These are phyloP conservation scores for Anguilla obscura DNA, from an alignment of 2,797 vertebrate species.

Conservation along the genomic window DNA sequence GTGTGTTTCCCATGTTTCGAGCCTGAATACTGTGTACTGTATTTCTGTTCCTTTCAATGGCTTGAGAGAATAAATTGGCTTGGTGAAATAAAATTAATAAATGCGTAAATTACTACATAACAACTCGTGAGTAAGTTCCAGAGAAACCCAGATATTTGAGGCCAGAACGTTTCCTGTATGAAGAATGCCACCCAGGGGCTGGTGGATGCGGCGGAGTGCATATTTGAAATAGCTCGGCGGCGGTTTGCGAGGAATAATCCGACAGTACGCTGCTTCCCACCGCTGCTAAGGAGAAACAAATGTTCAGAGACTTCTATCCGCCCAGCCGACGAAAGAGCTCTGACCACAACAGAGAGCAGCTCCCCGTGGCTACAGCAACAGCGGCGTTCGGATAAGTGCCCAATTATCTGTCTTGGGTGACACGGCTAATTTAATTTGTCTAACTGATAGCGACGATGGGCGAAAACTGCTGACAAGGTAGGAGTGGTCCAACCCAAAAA, in stretches of 20 bases:
- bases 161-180: background rate
- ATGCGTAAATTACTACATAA: background rate
- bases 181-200: conserved; percentile 3
- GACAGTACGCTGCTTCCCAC: conserved; percentile 14
- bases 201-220: background rate
- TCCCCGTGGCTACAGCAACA: background rate
- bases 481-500: background rate
- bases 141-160: background rate
- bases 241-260: conserved; percentile 51
- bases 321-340: background rate
- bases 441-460: background rate
- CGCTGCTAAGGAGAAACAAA: conserved; percentile 57
- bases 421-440: background rate
- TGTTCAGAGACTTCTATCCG: conserved; percentile 49
- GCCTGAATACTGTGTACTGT: background rate
- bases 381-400: background rate
- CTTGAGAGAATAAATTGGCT: background rate
- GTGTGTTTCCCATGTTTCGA: background rate
- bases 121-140: no score
- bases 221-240: background rate
- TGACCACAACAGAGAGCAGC: background rate
- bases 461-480: background rate
- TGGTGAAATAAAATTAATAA: background rate
- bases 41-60: background rate
- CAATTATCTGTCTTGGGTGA: background rate